These are phyloP conservation scores for Sebastes hopkinsi DNA, from an alignment of 2,797 vertebrate species.

Conservation along the genomic window DNA sequence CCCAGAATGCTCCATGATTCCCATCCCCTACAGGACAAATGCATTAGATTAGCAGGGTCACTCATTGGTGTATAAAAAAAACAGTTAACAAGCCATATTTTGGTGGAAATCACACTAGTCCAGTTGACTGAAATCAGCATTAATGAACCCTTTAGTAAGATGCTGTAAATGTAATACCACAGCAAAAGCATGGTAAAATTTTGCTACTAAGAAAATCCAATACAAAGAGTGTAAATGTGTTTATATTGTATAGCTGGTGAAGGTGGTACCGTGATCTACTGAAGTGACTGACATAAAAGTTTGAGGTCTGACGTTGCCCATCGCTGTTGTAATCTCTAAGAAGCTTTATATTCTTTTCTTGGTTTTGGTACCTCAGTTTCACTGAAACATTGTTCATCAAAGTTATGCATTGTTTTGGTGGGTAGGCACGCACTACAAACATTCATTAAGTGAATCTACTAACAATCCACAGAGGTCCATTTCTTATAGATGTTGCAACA, in stretches of 20 bases:
- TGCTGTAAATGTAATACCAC: constrained; percentile 4
- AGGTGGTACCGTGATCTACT: background rate
- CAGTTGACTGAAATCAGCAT: background rate
- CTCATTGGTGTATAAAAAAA: background rate
- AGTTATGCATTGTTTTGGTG: constrained; percentile 18
- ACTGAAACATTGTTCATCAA: constrained; percentile 35
- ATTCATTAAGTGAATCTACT: constrained; percentile 45
- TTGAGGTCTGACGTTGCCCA: constrained; percentile 51
- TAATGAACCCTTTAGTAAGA: background rate
- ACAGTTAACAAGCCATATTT: background rate
- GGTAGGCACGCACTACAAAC: constrained; percentile 52
- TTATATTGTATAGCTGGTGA: constrained; percentile 49
- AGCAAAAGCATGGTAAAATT: background rate
- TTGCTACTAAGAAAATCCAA: constrained; percentile 14
- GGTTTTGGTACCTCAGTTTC: constrained; percentile 43
- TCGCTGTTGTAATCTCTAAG: constrained; percentile 40
- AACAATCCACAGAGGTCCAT: constrained; percentile 15
- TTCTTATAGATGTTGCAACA: constrained; percentile 29
- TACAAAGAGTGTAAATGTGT: constrained; percentile 5
- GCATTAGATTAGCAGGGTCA: background rate
- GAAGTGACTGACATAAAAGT: constrained; percentile 34
- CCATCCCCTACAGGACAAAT: background rate
- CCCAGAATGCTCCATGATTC: no score
- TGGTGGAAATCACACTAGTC: background rate
- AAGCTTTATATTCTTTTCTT: constrained; percentile 17